phyloP scores from a whole-genome alignment of 2,888 invertebrate species.

The Drosophila ochracea region DNA sequence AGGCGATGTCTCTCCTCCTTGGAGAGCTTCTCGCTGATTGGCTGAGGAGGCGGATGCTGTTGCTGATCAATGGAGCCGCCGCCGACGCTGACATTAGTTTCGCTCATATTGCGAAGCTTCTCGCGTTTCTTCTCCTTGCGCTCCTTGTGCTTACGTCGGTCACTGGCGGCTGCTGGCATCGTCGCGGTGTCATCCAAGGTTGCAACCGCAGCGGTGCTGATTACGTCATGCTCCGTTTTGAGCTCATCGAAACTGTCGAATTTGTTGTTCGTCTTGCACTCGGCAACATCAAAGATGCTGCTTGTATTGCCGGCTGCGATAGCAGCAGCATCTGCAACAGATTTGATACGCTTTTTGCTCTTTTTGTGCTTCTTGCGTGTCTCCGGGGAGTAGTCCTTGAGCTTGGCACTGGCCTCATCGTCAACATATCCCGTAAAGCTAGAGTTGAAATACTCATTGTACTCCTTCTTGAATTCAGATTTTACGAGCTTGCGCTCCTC shows the following conservation, averaged over 20 bases:
- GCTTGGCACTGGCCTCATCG: slow-evolving; percentile 49
- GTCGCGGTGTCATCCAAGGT: slow-evolving; percentile 5
- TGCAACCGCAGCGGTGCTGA: slow-evolving; percentile 3
- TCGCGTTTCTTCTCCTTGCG: slow-evolving; percentile 85
- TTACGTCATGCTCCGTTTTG: slow-evolving; percentile 83
- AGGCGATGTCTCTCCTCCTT: slow-evolving; percentile 85
- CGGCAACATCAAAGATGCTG: slow-evolving; percentile 59
- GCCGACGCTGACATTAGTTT: slow-evolving; percentile 49
- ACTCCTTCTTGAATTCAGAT: slow-evolving; percentile 82
- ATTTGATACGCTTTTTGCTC: slow-evolving; percentile 92
- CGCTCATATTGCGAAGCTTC: slow-evolving; percentile 78
- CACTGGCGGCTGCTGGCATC: slow-evolving; percentile 44
- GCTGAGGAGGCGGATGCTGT: neutral
- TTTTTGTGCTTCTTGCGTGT: slow-evolving; percentile 92
- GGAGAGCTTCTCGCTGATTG: slow-evolving; percentile 71
- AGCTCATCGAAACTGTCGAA: slow-evolving; percentile 86
- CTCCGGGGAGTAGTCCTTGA: slow-evolving; percentile 85
- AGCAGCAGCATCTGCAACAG: slow-evolving; percentile 65
- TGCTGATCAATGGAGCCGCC: slow-evolving; percentile 60
- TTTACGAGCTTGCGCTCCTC: slow-evolving; percentile 85
- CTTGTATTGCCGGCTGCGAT: slow-evolving; percentile 5
- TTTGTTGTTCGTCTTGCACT: slow-evolving; percentile 73
- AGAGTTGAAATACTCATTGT: slow-evolving; percentile 68
- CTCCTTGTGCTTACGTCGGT: slow-evolving; percentile 84
- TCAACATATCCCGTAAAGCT: slow-evolving; percentile 41